Conservation (phyloP, 2,888 invertebrate genomes). For the Rhamnusium bicolor region DNA sequence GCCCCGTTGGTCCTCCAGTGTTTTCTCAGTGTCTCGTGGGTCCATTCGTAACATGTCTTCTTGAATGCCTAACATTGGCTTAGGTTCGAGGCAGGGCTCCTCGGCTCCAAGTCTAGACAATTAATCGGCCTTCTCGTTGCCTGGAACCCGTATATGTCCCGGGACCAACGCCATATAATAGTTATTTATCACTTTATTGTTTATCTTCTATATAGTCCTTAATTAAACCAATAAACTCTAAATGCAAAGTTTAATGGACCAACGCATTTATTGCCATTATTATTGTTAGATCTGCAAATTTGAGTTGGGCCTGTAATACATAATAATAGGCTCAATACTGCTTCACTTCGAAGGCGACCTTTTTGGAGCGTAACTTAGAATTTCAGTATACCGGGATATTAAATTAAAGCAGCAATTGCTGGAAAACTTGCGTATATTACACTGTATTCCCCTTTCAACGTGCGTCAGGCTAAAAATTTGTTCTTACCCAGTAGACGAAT, state of each 20-base stretch:
- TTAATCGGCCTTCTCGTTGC: too few species aligned
- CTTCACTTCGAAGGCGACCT: background rate
- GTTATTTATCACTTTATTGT: too few species aligned
- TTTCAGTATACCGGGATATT: conserved; percentile 56
- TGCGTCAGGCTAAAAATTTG: conserved; percentile 18
- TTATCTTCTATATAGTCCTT: too few species aligned
- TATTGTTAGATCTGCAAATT: background rate
- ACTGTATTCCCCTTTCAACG: conserved; percentile 8
- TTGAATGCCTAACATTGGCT: too few species aligned
- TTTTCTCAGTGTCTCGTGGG: too few species aligned
- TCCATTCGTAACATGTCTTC: too few species aligned
- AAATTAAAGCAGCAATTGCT: conserved; percentile 61
- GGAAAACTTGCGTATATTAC: conserved; percentile 32
- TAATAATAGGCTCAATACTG: background rate
- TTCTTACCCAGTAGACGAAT: conserved; percentile 56
- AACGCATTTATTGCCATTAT: background rate
- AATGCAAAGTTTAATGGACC: background rate
- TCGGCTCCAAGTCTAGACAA: too few species aligned
- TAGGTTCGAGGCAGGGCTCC: too few species aligned
- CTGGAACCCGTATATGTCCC: too few species aligned
- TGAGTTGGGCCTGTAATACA: background rate
- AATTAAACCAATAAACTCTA: too few species aligned
- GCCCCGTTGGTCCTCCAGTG: too few species aligned
- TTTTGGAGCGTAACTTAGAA: conserved; percentile 35
- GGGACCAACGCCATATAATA: too few species aligned